These are phyloP conservation scores for Hedya salicella DNA, from an alignment of 2,888 invertebrate genomes.

Conservation along the genomic window DNA sequence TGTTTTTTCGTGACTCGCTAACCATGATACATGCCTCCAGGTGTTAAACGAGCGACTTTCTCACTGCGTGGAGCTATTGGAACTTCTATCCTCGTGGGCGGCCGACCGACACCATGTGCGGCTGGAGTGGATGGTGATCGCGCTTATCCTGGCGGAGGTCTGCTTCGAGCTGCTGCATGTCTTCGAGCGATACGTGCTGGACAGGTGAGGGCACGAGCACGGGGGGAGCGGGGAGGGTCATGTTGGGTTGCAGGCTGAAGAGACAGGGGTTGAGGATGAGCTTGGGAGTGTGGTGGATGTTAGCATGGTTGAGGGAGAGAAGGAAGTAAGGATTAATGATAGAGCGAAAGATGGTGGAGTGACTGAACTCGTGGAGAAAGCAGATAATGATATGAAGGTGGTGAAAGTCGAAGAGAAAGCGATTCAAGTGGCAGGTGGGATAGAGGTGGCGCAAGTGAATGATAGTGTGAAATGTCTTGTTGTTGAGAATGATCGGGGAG, in stretches of 20 bases:
- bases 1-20: too few relatives aligned
- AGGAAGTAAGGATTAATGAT: not conserved
- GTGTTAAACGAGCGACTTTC: slow-evolving; percentile 98
- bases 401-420: not conserved
- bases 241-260: not conserved
- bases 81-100: slow-evolving; percentile 94
- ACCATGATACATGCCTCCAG: slow-evolving; percentile 74
- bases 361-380: not conserved
- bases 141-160: slow-evolving; percentile 97
- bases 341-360: not conserved
- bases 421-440: not conserved
- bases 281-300: not conserved
- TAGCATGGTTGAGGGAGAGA: not conserved
- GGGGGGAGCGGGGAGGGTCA: slow-evolving; percentile 5
- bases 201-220: slow-evolving; percentile 32
- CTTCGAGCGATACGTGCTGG: slow-evolving; percentile 84
- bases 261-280: not conserved
- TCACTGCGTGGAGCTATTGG: slow-evolving; percentile 96
- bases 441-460: not conserved
- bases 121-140: slow-evolving; percentile 98
- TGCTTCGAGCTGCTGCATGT: slow-evolving; percentile 93
- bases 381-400: not conserved
- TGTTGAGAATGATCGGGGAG: not conserved
- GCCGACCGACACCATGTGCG: slow-evolving; percentile 96
- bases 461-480: not conserved